phyloP scores from a whole-genome alignment of 2,888 invertebrate genomes.

The Rhingia rostrata region DNA sequence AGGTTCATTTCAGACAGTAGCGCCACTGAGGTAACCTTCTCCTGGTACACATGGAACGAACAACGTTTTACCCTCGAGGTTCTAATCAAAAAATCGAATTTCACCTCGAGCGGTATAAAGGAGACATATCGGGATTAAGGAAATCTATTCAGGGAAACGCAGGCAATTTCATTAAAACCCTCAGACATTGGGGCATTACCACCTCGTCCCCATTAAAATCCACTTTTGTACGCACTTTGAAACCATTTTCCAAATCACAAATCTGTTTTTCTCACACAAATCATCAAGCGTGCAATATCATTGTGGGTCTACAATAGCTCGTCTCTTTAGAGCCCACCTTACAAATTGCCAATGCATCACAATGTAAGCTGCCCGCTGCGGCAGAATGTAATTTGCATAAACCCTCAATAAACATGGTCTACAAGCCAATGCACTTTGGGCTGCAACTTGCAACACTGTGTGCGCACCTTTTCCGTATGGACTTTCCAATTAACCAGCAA shows the following conservation, averaged over 20 bases:
- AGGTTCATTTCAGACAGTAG: no score
- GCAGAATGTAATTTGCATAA: conserved; percentile 63
- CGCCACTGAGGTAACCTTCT: no score
- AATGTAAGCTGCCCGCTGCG: conserved; percentile 27
- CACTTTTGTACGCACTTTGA: neutral
- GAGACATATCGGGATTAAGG: no score
- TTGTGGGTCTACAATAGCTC: neutral
- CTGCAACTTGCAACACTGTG: conserved; percentile 23
- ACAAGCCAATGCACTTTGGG: conserved; percentile 70
- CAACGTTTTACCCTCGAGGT: no score
- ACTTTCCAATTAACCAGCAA: conserved; percentile 71
- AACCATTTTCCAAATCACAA: conserved; percentile 7
- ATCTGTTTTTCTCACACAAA: conserved; percentile 67
- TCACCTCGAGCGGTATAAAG: no score
- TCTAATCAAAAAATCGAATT: no score
- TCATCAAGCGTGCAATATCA: conserved; percentile 60
- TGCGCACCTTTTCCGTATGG: conserved; percentile 62
- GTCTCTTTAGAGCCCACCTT: conserved; percentile 9
- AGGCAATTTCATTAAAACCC: no score
- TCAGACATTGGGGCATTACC: no score
- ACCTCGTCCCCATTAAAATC: conserved; percentile 3
- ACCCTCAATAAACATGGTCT: conserved; percentile 51
- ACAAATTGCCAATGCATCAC: conserved; percentile 47
- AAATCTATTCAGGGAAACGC: no score
- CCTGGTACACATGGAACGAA: no score